phyloP scores from a whole-genome alignment of 2,888 invertebrate genomes.

The Melieria omissa region DNA sequence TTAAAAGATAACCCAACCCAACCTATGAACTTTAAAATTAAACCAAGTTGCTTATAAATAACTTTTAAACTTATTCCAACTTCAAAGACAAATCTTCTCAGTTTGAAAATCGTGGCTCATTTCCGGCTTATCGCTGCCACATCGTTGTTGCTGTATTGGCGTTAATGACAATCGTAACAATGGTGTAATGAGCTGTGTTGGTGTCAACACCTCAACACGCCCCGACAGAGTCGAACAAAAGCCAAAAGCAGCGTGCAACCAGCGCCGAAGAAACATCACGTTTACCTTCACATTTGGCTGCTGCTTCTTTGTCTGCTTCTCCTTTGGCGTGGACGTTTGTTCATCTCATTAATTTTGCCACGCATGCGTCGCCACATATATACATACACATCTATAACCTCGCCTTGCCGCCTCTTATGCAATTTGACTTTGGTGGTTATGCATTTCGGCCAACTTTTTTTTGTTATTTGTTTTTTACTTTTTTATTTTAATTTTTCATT shows the following conservation, averaged over 20 bases:
- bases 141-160: too few relatives aligned
- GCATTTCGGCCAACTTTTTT: conserved; percentile 23
- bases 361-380: not conserved
- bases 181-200: not conserved
- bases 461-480: not conserved
- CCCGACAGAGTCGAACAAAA: too few relatives aligned
- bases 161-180: too few relatives aligned
- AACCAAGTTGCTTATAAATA: too few relatives aligned
- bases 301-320: not conserved
- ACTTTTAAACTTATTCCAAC: too few relatives aligned
- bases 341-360: conserved; percentile 8
- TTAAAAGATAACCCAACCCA: too few relatives aligned
- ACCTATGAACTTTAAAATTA: too few relatives aligned
- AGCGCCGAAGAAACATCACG: too few relatives aligned
- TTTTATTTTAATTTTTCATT: conserved; percentile 1
- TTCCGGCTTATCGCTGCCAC: too few relatives aligned
- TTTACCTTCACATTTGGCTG: conserved; percentile 19
- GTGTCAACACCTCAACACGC: not conserved
- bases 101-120: too few relatives aligned
- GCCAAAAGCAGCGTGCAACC: too few relatives aligned
- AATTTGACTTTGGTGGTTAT: conserved; percentile 33
- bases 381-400: not conserved
- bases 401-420: conserved; percentile 30
- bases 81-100: too few relatives aligned
- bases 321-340: not conserved